A percentile compares a stretch with the other conserved stretches of the same genome.
Evolutionary conservation across 2,888 invertebrate species (phyloP).

Genomic region (Xestoiulus laeticollis): DNA sequence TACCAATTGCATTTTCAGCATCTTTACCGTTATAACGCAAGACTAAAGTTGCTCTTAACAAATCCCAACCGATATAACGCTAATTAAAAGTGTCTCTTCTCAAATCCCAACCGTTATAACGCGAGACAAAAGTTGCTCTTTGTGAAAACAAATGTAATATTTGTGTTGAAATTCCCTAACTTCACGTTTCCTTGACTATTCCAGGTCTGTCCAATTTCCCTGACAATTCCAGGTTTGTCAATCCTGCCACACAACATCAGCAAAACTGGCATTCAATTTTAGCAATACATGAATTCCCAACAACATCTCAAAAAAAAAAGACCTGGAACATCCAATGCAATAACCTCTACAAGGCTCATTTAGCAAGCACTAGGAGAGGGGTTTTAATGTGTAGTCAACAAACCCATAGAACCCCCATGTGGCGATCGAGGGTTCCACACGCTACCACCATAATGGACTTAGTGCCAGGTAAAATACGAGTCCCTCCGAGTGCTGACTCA

Average conservation of each 20-base stretch:
- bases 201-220: no score
- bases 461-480: slow-evolving; percentile 8
- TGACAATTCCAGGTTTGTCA: no score
- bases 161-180: no score
- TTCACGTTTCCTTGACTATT: no score
- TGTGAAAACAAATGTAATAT: no score
- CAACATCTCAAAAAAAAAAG: background rate
- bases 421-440: background rate
- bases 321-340: background rate
- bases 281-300: background rate
- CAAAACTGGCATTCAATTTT: background rate
- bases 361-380: slow-evolving; percentile 17
- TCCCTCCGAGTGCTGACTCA: slow-evolving; percentile 35
- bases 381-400: slow-evolving; percentile 40
- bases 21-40: no score
- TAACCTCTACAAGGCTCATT: background rate
- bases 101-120: no score
- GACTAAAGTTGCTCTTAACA: no score
- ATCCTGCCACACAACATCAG: background rate
- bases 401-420: slow-evolving; percentile 38
- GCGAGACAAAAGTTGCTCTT: no score
- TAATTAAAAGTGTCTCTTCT: no score
- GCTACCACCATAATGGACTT: background rate
- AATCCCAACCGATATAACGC: no score
- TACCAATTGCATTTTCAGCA: no score